phyloP scores from a whole-genome alignment of 2,797 vertebrate genomes.

The Eupleurogrammus muticus region DNA sequence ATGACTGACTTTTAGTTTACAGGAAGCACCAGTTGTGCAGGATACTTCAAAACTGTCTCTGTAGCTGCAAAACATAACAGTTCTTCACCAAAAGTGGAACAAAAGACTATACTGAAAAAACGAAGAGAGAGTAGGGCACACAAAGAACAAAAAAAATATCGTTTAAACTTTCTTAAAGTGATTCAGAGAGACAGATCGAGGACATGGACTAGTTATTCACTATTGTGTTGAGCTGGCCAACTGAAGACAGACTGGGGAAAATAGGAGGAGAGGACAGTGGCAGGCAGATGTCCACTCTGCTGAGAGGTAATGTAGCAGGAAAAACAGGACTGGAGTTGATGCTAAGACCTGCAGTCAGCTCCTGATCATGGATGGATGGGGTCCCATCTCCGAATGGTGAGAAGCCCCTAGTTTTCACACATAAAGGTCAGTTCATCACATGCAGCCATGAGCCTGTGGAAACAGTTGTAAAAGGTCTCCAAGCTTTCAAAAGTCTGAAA shows the following conservation, averaged over 20 bases:
- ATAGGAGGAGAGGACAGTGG: constrained; percentile 27
- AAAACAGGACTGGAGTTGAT: background rate
- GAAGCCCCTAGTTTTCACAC: background rate
- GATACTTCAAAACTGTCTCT: constrained; percentile 23
- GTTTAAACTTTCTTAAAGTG: constrained; percentile 28
- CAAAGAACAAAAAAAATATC: constrained; percentile 17
- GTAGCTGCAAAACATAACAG: constrained; percentile 28
- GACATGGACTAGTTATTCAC: constrained; percentile 42
- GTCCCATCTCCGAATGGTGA: background rate
- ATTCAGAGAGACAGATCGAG: constrained; percentile 44
- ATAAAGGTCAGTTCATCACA: background rate
- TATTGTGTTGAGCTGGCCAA: constrained; percentile 57
- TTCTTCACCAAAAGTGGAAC: constrained; percentile 27
- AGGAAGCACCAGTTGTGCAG: constrained; percentile 44
- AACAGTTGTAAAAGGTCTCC: background rate
- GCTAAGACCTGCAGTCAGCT: background rate
- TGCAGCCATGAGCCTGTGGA: background rate
- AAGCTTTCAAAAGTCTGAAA: background rate
- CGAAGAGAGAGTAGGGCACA: background rate
- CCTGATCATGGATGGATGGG: background rate
- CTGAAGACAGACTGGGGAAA: constrained; percentile 34
- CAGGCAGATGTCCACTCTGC: constrained; percentile 45
- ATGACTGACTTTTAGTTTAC: constrained; percentile 23
- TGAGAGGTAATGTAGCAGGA: constrained; percentile 43
- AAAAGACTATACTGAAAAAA: background rate